phyloP scores from a whole-genome alignment of 2,888 invertebrate genomes.

The Epinotia nisella region DNA sequence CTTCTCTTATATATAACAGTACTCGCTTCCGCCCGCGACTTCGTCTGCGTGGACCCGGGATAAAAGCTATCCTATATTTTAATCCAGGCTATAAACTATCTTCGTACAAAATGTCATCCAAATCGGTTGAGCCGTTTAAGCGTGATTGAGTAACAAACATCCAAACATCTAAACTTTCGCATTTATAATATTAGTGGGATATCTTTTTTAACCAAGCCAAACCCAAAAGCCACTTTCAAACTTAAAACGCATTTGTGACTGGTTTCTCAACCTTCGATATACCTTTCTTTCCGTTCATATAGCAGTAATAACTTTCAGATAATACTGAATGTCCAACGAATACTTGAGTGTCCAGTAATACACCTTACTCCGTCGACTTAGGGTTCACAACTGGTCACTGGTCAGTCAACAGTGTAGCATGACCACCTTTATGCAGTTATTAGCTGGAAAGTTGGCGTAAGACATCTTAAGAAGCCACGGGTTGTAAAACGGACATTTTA shows the following conservation, averaged over 20 bases:
- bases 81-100: no score
- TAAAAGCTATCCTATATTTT: no score
- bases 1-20: no score
- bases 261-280: neutral
- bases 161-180: no score
- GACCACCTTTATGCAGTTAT: slow-evolving; percentile 13
- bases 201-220: no score
- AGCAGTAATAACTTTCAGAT: slow-evolving; percentile 6
- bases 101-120: no score
- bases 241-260: neutral
- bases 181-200: no score
- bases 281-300: slow-evolving; percentile 10
- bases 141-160: no score
- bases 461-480: slow-evolving; percentile 7
- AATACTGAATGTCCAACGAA: slow-evolving; percentile 3
- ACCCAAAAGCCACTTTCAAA: no score
- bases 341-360: neutral
- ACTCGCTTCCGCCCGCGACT: no score
- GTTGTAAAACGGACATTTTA: slow-evolving; percentile 17
- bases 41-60: no score
- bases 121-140: no score
- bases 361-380: neutral
- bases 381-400: neutral
- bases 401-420: neutral
- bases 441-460: slow-evolving; percentile 25